Evolutionary conservation across 2,797 vertebrate genomes (phyloP).

Genomic region (Corythornis leucogaster): DNA sequence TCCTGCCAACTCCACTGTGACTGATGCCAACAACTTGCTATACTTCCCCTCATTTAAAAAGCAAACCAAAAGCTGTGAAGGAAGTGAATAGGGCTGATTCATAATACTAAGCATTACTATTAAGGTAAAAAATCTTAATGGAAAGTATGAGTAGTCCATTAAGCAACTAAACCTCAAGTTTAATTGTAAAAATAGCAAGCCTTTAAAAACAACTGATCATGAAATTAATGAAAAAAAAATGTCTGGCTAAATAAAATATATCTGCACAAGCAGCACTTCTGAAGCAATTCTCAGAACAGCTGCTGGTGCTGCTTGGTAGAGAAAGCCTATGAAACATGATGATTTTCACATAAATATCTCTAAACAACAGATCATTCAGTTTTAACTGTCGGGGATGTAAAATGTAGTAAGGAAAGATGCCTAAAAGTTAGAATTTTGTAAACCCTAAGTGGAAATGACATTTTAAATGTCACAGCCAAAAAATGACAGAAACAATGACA

Average conservation of each 20-base stretch:
- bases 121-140: neutral
- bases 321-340: neutral
- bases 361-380: conserved; percentile 57
- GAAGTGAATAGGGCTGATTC: neutral
- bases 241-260: neutral
- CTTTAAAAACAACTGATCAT: neutral
- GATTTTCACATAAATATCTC: conserved; percentile 26
- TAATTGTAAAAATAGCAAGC: neutral
- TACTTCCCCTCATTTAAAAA: neutral
- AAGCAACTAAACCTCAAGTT: neutral
- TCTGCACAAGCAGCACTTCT: neutral
- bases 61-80: neutral
- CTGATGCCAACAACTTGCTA: neutral
- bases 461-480: conserved; percentile 75
- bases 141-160: neutral
- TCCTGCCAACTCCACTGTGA: neutral
- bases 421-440: conserved; percentile 67
- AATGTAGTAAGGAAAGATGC: conserved; percentile 57
- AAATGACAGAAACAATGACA: conserved; percentile 69
- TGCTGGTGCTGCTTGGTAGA: neutral
- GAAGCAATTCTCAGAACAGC: neutral
- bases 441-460: conserved; percentile 72
- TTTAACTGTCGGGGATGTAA: conserved; percentile 61
- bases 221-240: neutral
- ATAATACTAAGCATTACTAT: neutral